Conservation (phyloP, 2,113 vertebrate species). For the Microtus montanus region DNA sequence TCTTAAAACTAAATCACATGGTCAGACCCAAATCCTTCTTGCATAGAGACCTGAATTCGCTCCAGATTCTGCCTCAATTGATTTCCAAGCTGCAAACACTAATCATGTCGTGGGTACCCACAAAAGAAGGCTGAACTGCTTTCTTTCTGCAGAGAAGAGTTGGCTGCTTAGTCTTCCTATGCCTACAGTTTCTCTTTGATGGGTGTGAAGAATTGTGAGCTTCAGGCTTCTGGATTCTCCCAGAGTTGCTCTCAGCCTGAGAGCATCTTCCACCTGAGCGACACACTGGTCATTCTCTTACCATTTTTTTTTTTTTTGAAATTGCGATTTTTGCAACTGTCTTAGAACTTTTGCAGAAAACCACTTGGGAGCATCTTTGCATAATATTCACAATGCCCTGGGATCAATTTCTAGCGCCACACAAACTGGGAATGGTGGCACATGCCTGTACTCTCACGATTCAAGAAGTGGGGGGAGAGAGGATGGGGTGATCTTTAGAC, state of each 20-base stretch:
- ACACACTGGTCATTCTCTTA: background rate
- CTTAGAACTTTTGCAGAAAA: background rate
- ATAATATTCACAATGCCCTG: too few relatives aligned
- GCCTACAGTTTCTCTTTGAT: background rate
- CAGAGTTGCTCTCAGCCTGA: background rate
- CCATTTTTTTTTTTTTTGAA: too few relatives aligned
- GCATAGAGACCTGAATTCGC: background rate
- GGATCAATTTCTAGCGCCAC: too few relatives aligned
- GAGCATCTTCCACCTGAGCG: background rate
- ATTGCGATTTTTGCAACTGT: background rate
- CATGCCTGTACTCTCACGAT: background rate
- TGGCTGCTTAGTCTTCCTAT: background rate
- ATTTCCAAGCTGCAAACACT: background rate
- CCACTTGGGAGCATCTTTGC: background rate
- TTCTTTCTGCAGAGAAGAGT: background rate
- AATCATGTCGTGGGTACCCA: background rate
- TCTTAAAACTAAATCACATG: background rate
- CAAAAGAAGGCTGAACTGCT: background rate
- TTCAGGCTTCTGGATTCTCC: background rate
- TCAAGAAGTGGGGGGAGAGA: background rate
- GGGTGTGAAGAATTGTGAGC: background rate
- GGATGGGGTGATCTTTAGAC: background rate
- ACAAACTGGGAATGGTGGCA: too few relatives aligned
- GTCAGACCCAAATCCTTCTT: background rate
- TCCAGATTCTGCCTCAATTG: background rate